Conservation (phyloP, 2,113 vertebrate genomes). For the Pantherophis guttatus region DNA sequence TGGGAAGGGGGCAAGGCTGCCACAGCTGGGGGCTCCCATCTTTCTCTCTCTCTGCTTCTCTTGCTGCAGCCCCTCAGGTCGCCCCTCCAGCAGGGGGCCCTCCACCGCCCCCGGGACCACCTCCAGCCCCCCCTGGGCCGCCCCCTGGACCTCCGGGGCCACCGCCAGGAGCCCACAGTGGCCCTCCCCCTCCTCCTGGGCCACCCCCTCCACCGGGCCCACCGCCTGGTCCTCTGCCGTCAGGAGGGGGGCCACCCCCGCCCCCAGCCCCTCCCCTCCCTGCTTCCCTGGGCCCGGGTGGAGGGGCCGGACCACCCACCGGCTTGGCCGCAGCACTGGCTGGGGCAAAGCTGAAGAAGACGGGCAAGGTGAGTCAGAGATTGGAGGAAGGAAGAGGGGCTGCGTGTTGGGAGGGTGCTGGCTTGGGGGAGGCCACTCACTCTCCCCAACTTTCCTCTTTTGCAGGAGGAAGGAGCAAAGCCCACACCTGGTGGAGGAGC, state of each 20-base stretch:
- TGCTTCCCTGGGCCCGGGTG: constrained; percentile 53
- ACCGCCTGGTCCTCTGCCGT: constrained; percentile 62
- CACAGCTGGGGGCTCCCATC: constrained; percentile 15
- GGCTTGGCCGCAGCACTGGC: constrained; percentile 83
- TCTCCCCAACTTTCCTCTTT: background rate
- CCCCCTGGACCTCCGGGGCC: constrained; percentile 31
- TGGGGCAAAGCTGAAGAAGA: constrained; percentile 85
- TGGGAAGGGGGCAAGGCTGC: background rate
- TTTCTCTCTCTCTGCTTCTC: constrained; percentile 12
- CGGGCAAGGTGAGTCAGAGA: constrained; percentile 72
- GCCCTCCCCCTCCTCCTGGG: constrained; percentile 68
- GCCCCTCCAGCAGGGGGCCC: constrained; percentile 64
- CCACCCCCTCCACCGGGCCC: constrained; percentile 68
- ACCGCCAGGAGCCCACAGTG: constrained; percentile 66
- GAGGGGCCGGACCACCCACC: constrained; percentile 41
- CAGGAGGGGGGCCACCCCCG: constrained; percentile 74
- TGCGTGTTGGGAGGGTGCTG: background rate
- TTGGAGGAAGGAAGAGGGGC: background rate
- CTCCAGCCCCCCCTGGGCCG: background rate
- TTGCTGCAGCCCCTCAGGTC: constrained; percentile 64
- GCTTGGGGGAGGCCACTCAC: background rate
- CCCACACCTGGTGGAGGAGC: background rate
- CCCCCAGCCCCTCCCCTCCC: constrained; percentile 70
- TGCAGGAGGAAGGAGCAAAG: constrained; percentile 73
- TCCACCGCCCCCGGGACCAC: constrained; percentile 55